phyloP scores from a whole-genome alignment of 2,888 invertebrate species.

The Acanthosoma haemorrhoidale region DNA sequence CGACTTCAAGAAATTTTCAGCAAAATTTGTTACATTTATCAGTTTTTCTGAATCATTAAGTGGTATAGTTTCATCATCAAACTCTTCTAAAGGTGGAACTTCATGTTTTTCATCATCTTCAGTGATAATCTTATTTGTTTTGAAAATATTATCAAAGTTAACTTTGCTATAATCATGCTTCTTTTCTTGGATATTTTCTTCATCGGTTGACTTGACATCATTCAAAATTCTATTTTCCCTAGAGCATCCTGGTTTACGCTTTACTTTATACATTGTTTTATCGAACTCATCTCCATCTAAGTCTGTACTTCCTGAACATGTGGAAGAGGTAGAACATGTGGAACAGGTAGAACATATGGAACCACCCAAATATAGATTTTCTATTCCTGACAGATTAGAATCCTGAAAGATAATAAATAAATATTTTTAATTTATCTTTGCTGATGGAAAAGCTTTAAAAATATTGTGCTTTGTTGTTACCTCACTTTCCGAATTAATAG shows the following conservation, averaged over 20 bases:
- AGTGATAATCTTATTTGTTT: not conserved
- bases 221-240: not conserved
- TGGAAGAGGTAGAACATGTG: not conserved
- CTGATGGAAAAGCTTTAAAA: no score
- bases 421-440: not conserved
- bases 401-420: slow-evolving; percentile 6
- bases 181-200: not conserved
- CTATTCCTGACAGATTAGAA: not conserved
- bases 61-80: not conserved
- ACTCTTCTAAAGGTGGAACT: slow-evolving; percentile 14
- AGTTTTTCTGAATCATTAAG: not conserved
- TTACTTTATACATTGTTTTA: not conserved
- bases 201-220: not conserved
- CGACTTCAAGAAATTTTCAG: not conserved
- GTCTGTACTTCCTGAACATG: slow-evolving; percentile 20
- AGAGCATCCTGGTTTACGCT: not conserved
- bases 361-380: not conserved
- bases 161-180: slow-evolving; percentile 15
- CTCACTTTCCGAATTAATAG: not conserved
- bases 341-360: not conserved
- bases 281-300: not conserved
- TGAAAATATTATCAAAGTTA: not conserved
- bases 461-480: not conserved
- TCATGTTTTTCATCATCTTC: not conserved
- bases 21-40: not conserved